Evolutionary conservation across 2,797 vertebrate species (phyloP).

Genomic region (Geotria australis): DNA sequence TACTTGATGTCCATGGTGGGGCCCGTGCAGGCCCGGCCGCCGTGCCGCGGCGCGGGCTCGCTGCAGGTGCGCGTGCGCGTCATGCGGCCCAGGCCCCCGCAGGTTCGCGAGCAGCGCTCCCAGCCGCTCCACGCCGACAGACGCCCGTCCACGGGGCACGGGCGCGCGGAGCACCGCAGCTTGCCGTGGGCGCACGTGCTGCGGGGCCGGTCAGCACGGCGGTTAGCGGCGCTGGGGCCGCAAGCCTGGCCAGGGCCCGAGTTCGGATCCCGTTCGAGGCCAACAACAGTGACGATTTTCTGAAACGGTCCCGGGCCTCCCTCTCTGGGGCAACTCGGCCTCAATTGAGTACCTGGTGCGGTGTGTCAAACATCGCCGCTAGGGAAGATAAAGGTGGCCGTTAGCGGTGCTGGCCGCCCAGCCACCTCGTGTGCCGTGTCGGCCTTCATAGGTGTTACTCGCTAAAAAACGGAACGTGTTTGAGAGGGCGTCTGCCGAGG

Average conservation of each 20-base stretch:
- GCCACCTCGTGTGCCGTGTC: too few species aligned
- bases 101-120: slow-evolving; percentile 30
- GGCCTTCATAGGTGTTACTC: too few species aligned
- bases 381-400: too few species aligned
- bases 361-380: too few species aligned
- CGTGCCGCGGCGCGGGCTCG: slow-evolving; percentile 12
- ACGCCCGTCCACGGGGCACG: slow-evolving; percentile 17
- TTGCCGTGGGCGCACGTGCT: slow-evolving; percentile 21
- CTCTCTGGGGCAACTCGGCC: too few species aligned
- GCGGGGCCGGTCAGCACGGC: too few species aligned
- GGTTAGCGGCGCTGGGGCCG: background rate
- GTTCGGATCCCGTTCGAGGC: background rate
- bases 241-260: background rate
- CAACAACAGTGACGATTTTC: background rate
- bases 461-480: too few species aligned
- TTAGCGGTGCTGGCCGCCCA: too few species aligned
- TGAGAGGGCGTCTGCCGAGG: too few species aligned
- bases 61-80: slow-evolving; percentile 19
- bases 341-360: too few species aligned
- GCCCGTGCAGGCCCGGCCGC: slow-evolving; percentile 22
- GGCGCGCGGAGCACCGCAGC: slow-evolving; percentile 23
- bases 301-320: background rate
- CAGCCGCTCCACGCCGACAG: slow-evolving; percentile 28
- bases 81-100: slow-evolving; percentile 35
- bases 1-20: slow-evolving; percentile 18